These are phyloP conservation scores for Cyanoramphus novaezelandiae DNA, from an alignment of 2,113 vertebrate genomes.

Conservation along the genomic window DNA sequence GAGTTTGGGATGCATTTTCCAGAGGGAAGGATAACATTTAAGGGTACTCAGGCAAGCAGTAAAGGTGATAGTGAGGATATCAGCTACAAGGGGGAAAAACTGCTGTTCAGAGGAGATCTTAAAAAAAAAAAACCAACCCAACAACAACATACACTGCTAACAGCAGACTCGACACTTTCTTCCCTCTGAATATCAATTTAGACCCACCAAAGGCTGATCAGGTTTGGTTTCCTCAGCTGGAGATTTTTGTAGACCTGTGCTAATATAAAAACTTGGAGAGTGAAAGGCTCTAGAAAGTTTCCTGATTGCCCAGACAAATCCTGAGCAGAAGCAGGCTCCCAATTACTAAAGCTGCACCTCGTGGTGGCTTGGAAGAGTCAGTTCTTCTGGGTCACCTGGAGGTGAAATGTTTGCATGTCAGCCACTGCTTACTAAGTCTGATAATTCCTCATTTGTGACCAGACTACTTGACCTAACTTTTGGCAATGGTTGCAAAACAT, in stretches of 20 bases:
- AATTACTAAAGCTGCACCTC: background rate
- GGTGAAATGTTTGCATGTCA: background rate
- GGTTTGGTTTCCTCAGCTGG: background rate
- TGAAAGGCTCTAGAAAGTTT: background rate
- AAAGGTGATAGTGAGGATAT: background rate
- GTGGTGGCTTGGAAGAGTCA: background rate
- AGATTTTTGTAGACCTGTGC: background rate
- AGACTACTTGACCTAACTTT: background rate
- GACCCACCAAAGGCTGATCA: background rate
- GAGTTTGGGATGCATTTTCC: background rate
- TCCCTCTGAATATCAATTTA: background rate
- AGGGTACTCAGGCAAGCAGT: background rate
- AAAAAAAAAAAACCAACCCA: background rate
- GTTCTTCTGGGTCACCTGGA: background rate
- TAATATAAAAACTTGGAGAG: background rate
- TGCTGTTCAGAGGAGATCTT: background rate
- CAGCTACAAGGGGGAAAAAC: background rate
- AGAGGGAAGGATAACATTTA: background rate
- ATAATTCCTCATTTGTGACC: background rate
- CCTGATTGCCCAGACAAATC: background rate
- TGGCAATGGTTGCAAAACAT: background rate
- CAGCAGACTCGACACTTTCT: background rate
- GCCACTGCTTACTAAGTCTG: background rate
- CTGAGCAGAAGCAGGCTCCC: background rate
- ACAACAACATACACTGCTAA: background rate